Evolutionary conservation across 2,113 vertebrate genomes (phyloP), one percentile per base, ranked within the genome.

Genomic region (Acanthisitta chloris): DNA sequence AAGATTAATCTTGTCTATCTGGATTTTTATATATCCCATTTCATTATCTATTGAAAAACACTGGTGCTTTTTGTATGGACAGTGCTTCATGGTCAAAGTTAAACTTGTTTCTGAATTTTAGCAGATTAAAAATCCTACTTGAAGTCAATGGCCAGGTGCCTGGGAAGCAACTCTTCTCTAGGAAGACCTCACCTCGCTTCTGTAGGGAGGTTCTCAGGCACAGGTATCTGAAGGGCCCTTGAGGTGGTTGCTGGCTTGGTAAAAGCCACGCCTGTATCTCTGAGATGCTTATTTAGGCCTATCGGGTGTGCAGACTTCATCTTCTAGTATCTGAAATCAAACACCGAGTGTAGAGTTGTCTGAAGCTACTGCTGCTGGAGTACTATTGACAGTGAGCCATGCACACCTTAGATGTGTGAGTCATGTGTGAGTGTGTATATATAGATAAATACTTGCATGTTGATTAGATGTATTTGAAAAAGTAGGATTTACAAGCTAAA

Each of bases 161-260:
- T 16, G 10, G 31, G 17, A 83, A 74, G 18, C 3, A 1, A 4
- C 18, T 81, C 17, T 67, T 84, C 13, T 58, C 45, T 10, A 17
- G 45, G 26, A 77, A 42, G 38, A 38, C 10, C 3, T 82, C 1
- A 0, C 49, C 14, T 62, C 12, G 5, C 10, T 89, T 81, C 34
- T 33, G 0, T 6, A 3, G 28, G 23, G 18, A 54, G 13, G 2
- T 61, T 87, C 34, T 81, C 4, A 4, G 24, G 12, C 1, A 0
- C 6, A 15, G 25, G 17, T 34, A 10, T 31, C 31, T 67, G 52
- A 20, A 85, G 14, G 14, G 24, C 31, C 23, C 3, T 0, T 38
- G 62, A 65, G 24, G 19, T 62, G 34, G 12, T 19, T 69, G 12
- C 26, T 83, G 76, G 9, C 45, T 36, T 82, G 46, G 17, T 52